Conservation (phyloP, 2,113 vertebrate species). For the Sinocyclocheilus grahami region DNA sequence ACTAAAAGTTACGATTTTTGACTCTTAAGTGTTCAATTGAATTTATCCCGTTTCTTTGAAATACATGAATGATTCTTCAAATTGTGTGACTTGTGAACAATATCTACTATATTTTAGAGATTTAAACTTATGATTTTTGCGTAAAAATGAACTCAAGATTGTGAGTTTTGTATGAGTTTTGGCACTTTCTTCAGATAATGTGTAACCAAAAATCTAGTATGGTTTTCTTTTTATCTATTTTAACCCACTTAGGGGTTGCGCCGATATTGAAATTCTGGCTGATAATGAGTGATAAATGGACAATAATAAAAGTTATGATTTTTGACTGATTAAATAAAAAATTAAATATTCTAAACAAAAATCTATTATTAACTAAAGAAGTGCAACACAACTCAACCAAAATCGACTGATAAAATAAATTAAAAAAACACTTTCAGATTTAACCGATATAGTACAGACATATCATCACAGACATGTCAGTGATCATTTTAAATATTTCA, state of each 20-base stretch:
- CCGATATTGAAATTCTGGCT: neutral
- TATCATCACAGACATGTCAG: neutral
- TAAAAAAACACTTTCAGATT: neutral
- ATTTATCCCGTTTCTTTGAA: neutral
- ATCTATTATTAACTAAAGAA: neutral
- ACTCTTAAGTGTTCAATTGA: neutral
- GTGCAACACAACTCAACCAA: neutral
- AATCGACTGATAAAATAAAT: neutral
- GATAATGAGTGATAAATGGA: neutral
- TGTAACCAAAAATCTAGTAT: neutral
- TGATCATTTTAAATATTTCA: neutral
- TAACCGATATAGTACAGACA: neutral
- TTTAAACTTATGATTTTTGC: neutral
- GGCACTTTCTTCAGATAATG: neutral
- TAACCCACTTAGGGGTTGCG: neutral
- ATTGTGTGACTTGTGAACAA: neutral
- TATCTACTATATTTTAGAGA: neutral
- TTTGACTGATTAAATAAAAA: neutral
- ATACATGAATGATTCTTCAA: neutral
- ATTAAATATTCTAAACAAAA: neutral
- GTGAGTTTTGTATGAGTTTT: neutral
- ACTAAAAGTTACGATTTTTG: neutral
- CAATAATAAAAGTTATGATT: neutral
- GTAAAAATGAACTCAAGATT: neutral
- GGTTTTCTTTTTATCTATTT: neutral